Evolutionary conservation across 2,888 invertebrate genomes (phyloP).

Genomic region (Drosophila rellima): DNA sequence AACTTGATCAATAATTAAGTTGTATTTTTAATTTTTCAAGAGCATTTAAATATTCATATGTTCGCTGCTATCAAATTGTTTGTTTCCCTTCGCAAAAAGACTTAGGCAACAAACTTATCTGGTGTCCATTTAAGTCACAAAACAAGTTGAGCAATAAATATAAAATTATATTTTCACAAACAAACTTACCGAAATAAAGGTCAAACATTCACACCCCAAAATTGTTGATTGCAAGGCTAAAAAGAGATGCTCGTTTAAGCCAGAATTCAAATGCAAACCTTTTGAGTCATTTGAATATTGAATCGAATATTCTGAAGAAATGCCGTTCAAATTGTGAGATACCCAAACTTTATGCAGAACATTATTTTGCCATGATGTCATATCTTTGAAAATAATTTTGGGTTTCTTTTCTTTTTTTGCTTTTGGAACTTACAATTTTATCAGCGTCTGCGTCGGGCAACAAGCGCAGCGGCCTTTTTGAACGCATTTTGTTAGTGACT

Average conservation of each 20-base stretch:
- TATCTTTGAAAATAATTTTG: conserved; percentile 18
- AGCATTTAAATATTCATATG: conserved; percentile 1
- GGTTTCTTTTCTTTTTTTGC: conserved; percentile 32
- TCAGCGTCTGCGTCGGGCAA: conserved; percentile 53
- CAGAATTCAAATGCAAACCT: conserved; percentile 32
- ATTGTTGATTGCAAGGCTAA: conserved; percentile 45
- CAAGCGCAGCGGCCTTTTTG: conserved; percentile 68
- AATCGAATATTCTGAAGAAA: conserved; percentile 65
- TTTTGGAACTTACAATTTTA: conserved; percentile 48
- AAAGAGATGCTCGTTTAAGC: conserved; percentile 13
- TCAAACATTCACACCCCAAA: conserved; percentile 35
- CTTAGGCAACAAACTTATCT: conserved; percentile 58
- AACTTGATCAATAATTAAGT: conserved; percentile 1
- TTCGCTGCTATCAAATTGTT: background rate
- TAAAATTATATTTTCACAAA: conserved; percentile 14
- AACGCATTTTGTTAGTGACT: conserved; percentile 74
- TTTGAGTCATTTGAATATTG: conserved; percentile 56
- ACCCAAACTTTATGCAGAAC: conserved; percentile 53
- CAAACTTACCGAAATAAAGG: conserved; percentile 13
- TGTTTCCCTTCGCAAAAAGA: conserved; percentile 42
- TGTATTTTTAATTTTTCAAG: background rate
- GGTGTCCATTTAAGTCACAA: background rate
- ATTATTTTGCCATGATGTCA: conserved; percentile 68
- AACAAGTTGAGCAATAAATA: conserved; percentile 26
- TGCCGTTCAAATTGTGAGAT: conserved; percentile 33